Evolutionary conservation across 2,797 vertebrate genomes (phyloP).

Genomic region (Chelon auratus): DNA sequence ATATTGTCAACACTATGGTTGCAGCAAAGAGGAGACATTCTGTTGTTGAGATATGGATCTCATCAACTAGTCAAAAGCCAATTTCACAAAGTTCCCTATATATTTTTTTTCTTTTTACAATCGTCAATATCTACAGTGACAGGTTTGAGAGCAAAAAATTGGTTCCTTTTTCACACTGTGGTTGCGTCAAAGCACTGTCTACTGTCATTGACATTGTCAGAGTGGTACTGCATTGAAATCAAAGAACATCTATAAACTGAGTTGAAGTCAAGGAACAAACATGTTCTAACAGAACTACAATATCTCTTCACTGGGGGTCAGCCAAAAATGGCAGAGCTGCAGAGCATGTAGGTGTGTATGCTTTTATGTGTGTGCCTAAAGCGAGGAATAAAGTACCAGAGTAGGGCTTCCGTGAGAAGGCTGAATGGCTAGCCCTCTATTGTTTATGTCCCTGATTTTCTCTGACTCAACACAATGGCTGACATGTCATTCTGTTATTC

Average conservation of each 20-base stretch:
- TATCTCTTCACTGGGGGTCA: constrained; percentile 14
- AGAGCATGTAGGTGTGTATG: background rate
- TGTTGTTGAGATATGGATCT: background rate
- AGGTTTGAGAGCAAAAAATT: background rate
- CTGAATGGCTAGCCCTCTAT: constrained; percentile 66
- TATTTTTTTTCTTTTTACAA: background rate
- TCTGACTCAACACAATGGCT: constrained; percentile 83
- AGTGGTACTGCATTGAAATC: constrained; percentile 8
- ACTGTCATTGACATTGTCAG: constrained; percentile 7
- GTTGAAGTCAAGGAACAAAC: constrained; percentile 29
- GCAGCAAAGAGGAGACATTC: background rate
- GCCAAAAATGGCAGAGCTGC: constrained; percentile 31
- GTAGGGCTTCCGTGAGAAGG: constrained; percentile 78
- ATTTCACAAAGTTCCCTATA: background rate
- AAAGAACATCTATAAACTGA: constrained; percentile 20
- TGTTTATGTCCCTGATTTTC: constrained; percentile 79
- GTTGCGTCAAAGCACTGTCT: background rate
- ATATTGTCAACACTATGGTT: background rate
- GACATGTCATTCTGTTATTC: constrained; percentile 83
- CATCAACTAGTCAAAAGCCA: background rate
- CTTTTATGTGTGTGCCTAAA: constrained; percentile 20
- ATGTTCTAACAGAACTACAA: constrained; percentile 25
- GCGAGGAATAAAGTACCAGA: constrained; percentile 59
- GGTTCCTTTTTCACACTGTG: constrained; percentile 8
- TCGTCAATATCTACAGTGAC: background rate